Conservation (phyloP, 2,113 vertebrate genomes). For the Nanorana parkeri region DNA sequence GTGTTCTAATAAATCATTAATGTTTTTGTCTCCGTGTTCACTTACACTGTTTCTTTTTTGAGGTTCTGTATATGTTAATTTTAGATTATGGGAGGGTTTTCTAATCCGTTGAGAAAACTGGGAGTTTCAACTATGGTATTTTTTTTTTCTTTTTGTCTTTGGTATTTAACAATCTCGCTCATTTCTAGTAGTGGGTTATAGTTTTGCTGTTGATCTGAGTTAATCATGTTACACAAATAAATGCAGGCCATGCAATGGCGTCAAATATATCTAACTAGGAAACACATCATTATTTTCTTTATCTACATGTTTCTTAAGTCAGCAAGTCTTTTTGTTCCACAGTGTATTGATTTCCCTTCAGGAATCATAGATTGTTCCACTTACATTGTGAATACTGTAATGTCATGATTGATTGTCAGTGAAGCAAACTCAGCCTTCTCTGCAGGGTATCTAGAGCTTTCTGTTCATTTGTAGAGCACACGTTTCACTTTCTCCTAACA, state of each 20-base stretch:
- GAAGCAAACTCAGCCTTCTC: slow-evolving; percentile 9
- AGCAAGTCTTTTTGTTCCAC: not conserved
- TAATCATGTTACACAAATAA: not conserved
- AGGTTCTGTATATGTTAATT: no score
- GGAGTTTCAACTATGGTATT: no score
- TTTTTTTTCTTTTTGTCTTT: no score
- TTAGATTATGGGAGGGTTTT: no score
- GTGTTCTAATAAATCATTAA: no score
- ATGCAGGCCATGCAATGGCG: not conserved
- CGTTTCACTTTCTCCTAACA: not conserved
- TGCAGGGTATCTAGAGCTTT: slow-evolving; percentile 1
- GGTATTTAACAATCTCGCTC: no score
- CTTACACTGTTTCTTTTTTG: no score
- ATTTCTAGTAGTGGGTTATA: not conserved
- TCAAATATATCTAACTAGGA: not conserved
- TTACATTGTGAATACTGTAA: accelerated
- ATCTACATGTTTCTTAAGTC: slow-evolving; percentile 24
- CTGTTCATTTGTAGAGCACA: not conserved
- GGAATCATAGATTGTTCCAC: not conserved
- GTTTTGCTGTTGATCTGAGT: not conserved
- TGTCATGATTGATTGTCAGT: slow-evolving; percentile 17
- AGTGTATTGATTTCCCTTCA: slow-evolving; percentile 46
- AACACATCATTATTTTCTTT: slow-evolving; percentile 14
- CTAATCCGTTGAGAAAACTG: no score
- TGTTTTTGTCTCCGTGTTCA: no score